Evolutionary conservation across 2,797 vertebrate genomes (phyloP).

Genomic region (Acomys russatus): DNA sequence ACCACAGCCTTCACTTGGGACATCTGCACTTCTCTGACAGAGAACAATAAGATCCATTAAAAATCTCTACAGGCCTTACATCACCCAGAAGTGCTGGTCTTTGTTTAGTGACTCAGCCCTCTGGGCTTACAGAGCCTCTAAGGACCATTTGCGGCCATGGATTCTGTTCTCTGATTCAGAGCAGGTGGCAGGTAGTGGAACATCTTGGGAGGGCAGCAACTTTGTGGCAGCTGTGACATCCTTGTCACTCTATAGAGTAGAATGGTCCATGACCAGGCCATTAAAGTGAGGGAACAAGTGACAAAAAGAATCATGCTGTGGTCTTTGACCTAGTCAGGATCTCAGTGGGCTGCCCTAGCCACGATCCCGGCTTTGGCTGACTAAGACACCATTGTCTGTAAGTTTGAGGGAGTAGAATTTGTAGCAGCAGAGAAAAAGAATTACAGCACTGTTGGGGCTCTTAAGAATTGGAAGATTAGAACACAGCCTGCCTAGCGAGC

Average conservation of each 20-base stretch:
- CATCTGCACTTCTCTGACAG: too few species aligned
- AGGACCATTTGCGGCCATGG: background rate
- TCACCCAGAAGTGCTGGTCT: background rate
- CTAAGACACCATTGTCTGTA: background rate
- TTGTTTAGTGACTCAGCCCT: slow-evolving; percentile 9
- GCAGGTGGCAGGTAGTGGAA: background rate
- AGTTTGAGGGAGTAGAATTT: background rate
- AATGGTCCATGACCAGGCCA: background rate
- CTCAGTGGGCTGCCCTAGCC: background rate
- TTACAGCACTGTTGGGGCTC: background rate
- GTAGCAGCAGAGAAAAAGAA: background rate
- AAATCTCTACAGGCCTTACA: too few species aligned
- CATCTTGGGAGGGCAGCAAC: too few species aligned
- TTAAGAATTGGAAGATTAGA: background rate
- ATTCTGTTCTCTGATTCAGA: background rate
- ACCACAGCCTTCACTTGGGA: background rate
- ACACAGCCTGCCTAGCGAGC: background rate
- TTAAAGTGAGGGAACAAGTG: background rate
- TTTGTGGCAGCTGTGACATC: background rate
- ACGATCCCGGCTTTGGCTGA: background rate
- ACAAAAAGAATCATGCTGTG: background rate
- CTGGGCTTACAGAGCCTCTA: accelerated
- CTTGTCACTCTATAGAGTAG: background rate
- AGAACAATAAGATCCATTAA: background rate
- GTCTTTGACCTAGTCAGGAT: background rate